phyloP scores from a whole-genome alignment of 2,888 invertebrate genomes.

The Tetramorium bicarinatum region DNA sequence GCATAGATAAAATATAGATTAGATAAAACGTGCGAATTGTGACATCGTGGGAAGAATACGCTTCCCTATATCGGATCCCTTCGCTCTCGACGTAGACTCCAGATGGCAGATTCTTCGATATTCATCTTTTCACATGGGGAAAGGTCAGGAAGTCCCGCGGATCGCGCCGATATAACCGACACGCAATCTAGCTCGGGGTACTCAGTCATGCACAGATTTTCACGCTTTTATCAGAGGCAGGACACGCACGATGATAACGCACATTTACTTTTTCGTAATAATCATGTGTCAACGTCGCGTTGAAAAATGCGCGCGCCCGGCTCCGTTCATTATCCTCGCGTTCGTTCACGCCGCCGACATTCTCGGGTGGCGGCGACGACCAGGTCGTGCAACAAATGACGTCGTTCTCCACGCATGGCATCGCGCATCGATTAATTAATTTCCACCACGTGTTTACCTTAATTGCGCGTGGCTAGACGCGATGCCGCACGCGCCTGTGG shows the following conservation, averaged over 20 bases:
- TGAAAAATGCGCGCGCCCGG: slow-evolving; percentile 17
- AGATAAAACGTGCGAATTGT: slow-evolving; percentile 8
- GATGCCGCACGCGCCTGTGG: slow-evolving; percentile 52
- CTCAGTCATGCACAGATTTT: background rate
- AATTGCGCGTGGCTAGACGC: slow-evolving; percentile 53
- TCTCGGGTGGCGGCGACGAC: background rate
- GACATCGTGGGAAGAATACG: background rate
- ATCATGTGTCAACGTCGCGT: slow-evolving; percentile 22
- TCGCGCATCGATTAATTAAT: slow-evolving; percentile 68
- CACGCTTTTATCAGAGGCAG: slow-evolving; percentile 1
- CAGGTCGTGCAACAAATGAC: slow-evolving; percentile 34
- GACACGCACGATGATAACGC: slow-evolving; percentile 33
- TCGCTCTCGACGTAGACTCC: background rate
- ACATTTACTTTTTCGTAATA: slow-evolving; percentile 23
- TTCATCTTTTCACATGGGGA: background rate
- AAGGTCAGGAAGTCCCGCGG: background rate
- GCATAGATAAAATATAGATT: background rate
- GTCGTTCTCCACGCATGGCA: slow-evolving; percentile 46
- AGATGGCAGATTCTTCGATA: too few relatives aligned
- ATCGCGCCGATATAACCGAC: background rate
- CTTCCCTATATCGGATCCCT: background rate
- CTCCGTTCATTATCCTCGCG: slow-evolving; percentile 22
- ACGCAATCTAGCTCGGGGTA: background rate
- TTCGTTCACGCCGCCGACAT: background rate
- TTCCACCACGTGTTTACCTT: slow-evolving; percentile 59